A percentile compares a stretch with the other conserved stretches of the same genome.
Conservation (phyloP, 2,113 vertebrate species). For the Elephantulus edwardii region DNA sequence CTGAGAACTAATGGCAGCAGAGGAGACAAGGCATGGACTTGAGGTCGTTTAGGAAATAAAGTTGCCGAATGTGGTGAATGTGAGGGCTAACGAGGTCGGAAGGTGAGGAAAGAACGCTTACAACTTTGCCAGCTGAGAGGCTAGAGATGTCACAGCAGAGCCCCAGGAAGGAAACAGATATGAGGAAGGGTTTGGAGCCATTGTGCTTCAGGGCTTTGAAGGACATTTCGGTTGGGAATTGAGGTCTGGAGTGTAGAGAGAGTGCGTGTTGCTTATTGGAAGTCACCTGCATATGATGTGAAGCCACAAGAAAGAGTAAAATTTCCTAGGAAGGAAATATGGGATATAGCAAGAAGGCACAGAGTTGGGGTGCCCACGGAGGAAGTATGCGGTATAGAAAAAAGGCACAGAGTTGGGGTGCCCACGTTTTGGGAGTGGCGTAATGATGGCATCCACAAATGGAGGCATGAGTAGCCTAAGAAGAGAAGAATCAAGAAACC, state of each 20-base stretch:
- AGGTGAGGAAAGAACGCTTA: not conserved
- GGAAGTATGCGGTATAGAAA: not conserved
- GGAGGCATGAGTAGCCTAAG: not conserved
- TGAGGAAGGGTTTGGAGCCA: not conserved
- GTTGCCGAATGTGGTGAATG: not conserved
- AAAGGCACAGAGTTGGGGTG: not conserved
- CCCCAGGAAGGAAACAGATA: rapidly evolving
- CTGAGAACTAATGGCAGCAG: not conserved
- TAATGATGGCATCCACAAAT: not conserved
- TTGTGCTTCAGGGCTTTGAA: not conserved
- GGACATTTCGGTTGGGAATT: not conserved
- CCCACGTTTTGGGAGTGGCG: not conserved
- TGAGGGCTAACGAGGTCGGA: not conserved
- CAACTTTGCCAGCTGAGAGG: not conserved
- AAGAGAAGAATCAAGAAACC: not conserved
- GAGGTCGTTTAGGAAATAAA: not conserved
- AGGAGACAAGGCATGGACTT: not conserved
- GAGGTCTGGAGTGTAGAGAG: not conserved
- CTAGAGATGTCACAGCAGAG: not conserved
- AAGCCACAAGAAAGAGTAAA: not conserved
- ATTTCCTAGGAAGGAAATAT: not conserved
- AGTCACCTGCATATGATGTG: not conserved
- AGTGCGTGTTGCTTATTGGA: not conserved
- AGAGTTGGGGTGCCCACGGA: not conserved
- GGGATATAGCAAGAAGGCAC: not conserved